Evolutionary conservation across 2,888 invertebrate genomes (phyloP), one percentile per base, ranked within the genome.

Genomic region (Drosophila phalerata): DNA sequence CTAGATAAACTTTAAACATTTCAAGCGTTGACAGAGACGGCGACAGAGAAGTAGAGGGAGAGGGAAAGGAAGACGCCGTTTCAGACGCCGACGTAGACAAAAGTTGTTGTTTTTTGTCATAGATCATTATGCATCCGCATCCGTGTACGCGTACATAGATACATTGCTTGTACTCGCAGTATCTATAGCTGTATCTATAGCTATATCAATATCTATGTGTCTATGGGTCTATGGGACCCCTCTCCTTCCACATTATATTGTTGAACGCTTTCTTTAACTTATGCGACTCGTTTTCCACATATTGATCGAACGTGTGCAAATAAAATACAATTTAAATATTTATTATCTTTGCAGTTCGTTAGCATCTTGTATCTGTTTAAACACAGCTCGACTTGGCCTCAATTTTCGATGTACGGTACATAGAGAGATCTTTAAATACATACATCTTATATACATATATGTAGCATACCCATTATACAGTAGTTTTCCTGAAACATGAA

Each of bases 251-350:
- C 49, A 10, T 11, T 37, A 17, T 53, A 22, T 34, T 53, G 11
- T 25, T 53, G 40, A 32, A 51, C 17, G 48, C 49, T 79, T 56
- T 68, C 69, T 80, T 66, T 69, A 71, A 78, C 71, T 69, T 79
- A 78, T 79, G 75, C 74, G 57, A 28, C 63, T 63, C 64, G 85
- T 77, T 82, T 77, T 71, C 77, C 84, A 85, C 89, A 74, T 87
- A 81, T 85, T 83, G 89, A 88, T 86, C 77, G 81, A 88, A 88
- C 87, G 89, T 90, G 90, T 87, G 89, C 90, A 90, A 89, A 90
- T 90, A 89, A 80, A 80, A 88, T 85, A 85, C 82, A 90, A 88
- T 89, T 90, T 89, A 90, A 88, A 90, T 90, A 90, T 90, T 88
- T 89, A 88, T 89, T 89, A 84, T 85, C 81, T 87, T 81, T 85